Evolutionary conservation across 2,888 invertebrate species (phyloP), one percentile per base, ranked within the genome.

Genomic region (Sceliomorpha sp.): DNA sequence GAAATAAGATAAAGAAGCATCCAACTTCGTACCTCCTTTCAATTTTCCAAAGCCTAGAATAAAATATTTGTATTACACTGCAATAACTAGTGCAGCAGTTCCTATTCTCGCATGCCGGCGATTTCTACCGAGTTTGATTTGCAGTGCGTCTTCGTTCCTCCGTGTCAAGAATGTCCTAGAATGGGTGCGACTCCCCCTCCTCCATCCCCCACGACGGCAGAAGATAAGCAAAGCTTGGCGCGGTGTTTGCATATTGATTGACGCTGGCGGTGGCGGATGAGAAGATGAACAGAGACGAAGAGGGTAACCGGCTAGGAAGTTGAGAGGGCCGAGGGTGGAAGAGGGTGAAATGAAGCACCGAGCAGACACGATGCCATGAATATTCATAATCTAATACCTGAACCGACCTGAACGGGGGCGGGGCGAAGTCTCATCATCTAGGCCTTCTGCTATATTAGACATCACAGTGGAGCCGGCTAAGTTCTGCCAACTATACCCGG

Each of bases 361-460:
- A 80, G 84, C 86, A 85, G 87, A 86, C 85, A 85, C 85, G 80
- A 83, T 81, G 85, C 81, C 87, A 88, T 88, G 88, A 88, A 87
- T 88, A 88, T 88, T 87, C 87, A 88, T 88, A 88, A 88, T 86
- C 86, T 87, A 87, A 88, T 88, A 88, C 86, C 87, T 87, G 87
- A 86, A 86, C 82, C 78, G 81, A 81, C 84, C 82, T 78, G 81
- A 79, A 77, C 76, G 70, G 78, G 77, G 79, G 81, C 79, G 80
- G 80, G 75, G 74, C 80, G 51, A 76, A 77, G 78, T 78, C 79
- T 81, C 77, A 77, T 80, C 73, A 76, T 76, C 74, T 73, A 79
- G 81, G 82, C 81, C 81, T 85, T 82, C 81, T 81, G 80, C 81
- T 79, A 83, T 85, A 86, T 86, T 86, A 87, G 83, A 86, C 81